Evolutionary conservation across 30 jellyfish, hydroid and myxozoan genomes (phyloP), one percentile per base, ranked within the genome.

Genomic region (Aurelia sp.): DNA sequence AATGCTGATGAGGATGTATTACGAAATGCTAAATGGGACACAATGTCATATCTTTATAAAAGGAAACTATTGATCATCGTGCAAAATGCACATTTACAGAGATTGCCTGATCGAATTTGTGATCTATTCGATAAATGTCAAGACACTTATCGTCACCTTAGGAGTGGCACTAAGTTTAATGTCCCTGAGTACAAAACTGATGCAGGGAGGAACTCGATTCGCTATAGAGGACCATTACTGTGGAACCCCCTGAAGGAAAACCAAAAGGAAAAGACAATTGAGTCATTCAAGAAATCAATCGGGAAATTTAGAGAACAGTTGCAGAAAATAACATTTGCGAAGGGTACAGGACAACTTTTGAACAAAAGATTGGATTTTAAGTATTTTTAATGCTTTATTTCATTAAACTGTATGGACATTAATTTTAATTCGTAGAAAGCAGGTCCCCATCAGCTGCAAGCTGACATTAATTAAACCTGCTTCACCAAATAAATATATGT

Each of bases 101-200:
- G 82, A 59, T 37, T 71, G 82, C 68, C 82, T 41, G 52, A 71
- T 30, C 82, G 68, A 71, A 35, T 71, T 71, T 71, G 66, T 19
- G 82, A 71, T 4, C 82, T 71, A 27, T 27, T 27, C 33, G 33
- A 27, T 27, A 27, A 27, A 27, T 27, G 33, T 27, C 1, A 27
- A 27, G 47, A 71, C 82, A 71, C 82, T 5, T 2, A 71, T 18
- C 82, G 15, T 71, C 82, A 71, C 68, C 68, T 71, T 71, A 71
- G 82, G 82, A 40, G 82, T 71, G 68, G 68, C 71, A 71, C 68
- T 47, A 71, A 71, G 71, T 71, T 71, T 71, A 71, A 71, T 71
- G 68, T 40, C 67, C 82, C 82, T 71, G 66, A 47, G 57, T 71
- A 71, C 82, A 71, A 68, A 71, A 71, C 71, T 71, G 18, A 71